These are phyloP conservation scores for Drosophila gunungcola DNA, from an alignment of 1,140 invertebrate species.

Conservation along the genomic window DNA sequence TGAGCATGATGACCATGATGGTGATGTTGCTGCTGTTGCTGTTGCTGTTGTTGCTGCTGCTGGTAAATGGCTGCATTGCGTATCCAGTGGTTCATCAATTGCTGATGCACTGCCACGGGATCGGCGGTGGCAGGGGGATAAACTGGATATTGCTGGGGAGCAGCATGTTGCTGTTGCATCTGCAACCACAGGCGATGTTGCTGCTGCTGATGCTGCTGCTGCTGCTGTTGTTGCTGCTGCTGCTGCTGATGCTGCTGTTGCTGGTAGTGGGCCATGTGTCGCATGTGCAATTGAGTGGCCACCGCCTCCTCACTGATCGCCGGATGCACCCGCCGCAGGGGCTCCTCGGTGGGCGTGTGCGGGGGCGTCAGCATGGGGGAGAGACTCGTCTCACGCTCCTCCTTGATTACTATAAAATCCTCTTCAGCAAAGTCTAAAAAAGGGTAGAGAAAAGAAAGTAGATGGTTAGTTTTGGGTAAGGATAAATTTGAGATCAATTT, in stretches of 20 bases:
- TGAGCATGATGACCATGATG: slow-evolving; percentile 41
- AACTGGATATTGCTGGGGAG: slow-evolving; percentile 60
- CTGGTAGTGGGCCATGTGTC: slow-evolving; percentile 75
- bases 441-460: background rate
- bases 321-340: slow-evolving; percentile 70
- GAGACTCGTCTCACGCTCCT: slow-evolving; percentile 87
- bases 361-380: slow-evolving; percentile 89
- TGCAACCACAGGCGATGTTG: slow-evolving; percentile 77
- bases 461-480: slow-evolving; percentile 14
- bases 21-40: slow-evolving; percentile 62
- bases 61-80: slow-evolving; percentile 89
- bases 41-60: slow-evolving; percentile 85
- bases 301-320: slow-evolving; percentile 67
- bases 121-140: slow-evolving; percentile 78
- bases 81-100: slow-evolving; percentile 90
- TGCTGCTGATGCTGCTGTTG: slow-evolving; percentile 71
- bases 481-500: too few relatives aligned
- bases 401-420: slow-evolving; percentile 86
- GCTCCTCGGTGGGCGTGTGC: slow-evolving; percentile 88
- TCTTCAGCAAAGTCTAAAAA: slow-evolving; percentile 77
- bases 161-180: slow-evolving; percentile 63
- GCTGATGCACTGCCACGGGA: slow-evolving; percentile 84
- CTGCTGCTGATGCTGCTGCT: slow-evolving; percentile 65
- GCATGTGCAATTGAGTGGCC: slow-evolving; percentile 68
- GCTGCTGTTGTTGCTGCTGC: slow-evolving; percentile 64